These are phyloP conservation scores for Muscicapa striata DNA, from an alignment of 2,797 vertebrate genomes.

Conservation along the genomic window DNA sequence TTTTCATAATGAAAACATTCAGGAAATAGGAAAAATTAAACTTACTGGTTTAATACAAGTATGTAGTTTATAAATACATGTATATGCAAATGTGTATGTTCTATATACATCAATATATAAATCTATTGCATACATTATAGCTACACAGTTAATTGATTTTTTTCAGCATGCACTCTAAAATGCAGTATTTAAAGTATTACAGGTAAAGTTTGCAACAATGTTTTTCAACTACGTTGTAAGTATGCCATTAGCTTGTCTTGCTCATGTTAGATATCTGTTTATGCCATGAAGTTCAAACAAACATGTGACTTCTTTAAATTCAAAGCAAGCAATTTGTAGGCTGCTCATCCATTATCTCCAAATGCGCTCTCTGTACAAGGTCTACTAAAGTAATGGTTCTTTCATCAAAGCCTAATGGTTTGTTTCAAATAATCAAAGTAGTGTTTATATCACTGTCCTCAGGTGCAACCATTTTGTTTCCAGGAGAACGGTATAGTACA, in stretches of 20 bases:
- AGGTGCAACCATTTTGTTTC: constrained; percentile 80
- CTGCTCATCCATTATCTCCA: constrained; percentile 75
- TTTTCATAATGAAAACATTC: not conserved
- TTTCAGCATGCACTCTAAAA: not conserved
- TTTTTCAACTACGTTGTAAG: constrained; percentile 23
- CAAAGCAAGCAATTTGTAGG: constrained; percentile 71
- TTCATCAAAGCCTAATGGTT: constrained; percentile 82
- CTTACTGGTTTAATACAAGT: not conserved
- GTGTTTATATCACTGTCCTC: constrained; percentile 80
- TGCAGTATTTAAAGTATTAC: not conserved
- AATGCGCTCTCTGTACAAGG: constrained; percentile 56
- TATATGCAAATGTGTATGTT: not conserved
- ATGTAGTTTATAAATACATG: not conserved
- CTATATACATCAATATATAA: not conserved
- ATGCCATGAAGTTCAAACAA: constrained; percentile 67
- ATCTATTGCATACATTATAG: not conserved
- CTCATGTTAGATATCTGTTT: constrained; percentile 52
- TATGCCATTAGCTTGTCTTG: constrained; percentile 40
- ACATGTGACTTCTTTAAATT: constrained; percentile 74
- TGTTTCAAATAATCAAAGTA: constrained; percentile 82
- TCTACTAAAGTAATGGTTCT: constrained; percentile 74
- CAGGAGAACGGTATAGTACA: constrained; percentile 68
- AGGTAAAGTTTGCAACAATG: not conserved
- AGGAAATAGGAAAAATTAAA: not conserved
- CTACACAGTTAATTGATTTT: not conserved